Conservation (phyloP, 2,888 invertebrate genomes). For the Orthosia gothica region DNA sequence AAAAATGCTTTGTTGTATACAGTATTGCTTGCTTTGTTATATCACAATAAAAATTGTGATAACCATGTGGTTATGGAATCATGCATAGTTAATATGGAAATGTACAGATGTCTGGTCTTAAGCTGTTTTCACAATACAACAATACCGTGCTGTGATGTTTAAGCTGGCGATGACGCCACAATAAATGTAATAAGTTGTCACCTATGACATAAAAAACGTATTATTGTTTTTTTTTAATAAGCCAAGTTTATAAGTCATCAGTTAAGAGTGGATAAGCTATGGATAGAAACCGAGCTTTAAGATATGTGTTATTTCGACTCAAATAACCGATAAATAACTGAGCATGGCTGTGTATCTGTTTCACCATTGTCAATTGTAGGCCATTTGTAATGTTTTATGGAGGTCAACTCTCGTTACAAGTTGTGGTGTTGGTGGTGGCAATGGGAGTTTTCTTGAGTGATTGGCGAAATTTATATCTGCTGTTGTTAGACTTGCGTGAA, state of each 20-base stretch:
- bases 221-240: too few relatives aligned
- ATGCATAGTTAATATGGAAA: neutral
- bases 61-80: too few relatives aligned
- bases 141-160: too few relatives aligned
- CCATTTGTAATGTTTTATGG: conserved; percentile 56
- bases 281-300: neutral
- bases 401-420: conserved; percentile 46
- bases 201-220: too few relatives aligned
- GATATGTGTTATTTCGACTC: conserved; percentile 1
- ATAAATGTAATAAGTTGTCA: too few relatives aligned
- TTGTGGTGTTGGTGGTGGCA: conserved; percentile 21
- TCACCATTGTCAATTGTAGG: conserved; percentile 26
- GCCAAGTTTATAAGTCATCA: too few relatives aligned
- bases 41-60: too few relatives aligned
- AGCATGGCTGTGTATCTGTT: conserved; percentile 21
- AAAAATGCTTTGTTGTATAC: too few relatives aligned
- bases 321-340: conserved; percentile 36
- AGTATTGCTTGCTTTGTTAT: too few relatives aligned
- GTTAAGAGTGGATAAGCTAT: too few relatives aligned
- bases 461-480: conserved; percentile 43
- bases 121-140: too few relatives aligned
- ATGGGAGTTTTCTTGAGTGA: conserved; percentile 41
- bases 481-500: conserved; percentile 3
- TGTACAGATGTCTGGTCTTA: neutral
- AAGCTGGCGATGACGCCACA: too few relatives aligned